A percentile compares a stretch with the other conserved stretches of the same genome.
phyloP scores from a whole-genome alignment of 1,140 invertebrate species.

The Armadillidium nasatum region DNA sequence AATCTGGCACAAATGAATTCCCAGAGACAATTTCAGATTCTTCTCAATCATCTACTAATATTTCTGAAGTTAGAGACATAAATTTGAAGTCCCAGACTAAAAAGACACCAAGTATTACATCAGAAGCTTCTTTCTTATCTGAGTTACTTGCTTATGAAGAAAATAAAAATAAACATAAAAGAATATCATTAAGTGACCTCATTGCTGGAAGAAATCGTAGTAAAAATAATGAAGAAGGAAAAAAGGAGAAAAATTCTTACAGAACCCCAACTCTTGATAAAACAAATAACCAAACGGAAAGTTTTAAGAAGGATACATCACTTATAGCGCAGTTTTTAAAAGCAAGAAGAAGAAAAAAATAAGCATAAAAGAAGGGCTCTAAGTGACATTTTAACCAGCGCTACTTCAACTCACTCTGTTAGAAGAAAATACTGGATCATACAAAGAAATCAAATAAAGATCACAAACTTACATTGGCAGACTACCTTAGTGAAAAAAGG shows the following conservation, averaged over 20 bases:
- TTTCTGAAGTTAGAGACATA: no score
- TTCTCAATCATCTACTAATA: no score
- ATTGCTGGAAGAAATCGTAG: neutral
- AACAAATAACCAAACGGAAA: neutral
- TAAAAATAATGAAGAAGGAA: neutral
- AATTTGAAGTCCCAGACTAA: no score
- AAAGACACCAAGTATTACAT: neutral
- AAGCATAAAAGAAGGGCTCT: neutral
- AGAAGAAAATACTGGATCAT: no score
- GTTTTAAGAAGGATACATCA: neutral
- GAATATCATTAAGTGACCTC: neutral
- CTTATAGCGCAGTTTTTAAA: neutral
- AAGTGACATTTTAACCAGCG: neutral
- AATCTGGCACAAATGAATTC: no score
- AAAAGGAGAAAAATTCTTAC: neutral
- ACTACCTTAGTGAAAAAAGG: no score
- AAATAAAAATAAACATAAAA: neutral
- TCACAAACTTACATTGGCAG: no score
- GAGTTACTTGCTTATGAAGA: neutral
- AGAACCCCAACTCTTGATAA: neutral
- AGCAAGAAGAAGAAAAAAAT: conserved; percentile 2
- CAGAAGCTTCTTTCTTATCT: neutral
- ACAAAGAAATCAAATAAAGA: no score
- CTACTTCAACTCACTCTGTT: neutral
- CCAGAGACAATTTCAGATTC: no score